Base-by-base conservation (phyloP, 2,797 vertebrate genomes). In the Mico argentatus region DNA sequence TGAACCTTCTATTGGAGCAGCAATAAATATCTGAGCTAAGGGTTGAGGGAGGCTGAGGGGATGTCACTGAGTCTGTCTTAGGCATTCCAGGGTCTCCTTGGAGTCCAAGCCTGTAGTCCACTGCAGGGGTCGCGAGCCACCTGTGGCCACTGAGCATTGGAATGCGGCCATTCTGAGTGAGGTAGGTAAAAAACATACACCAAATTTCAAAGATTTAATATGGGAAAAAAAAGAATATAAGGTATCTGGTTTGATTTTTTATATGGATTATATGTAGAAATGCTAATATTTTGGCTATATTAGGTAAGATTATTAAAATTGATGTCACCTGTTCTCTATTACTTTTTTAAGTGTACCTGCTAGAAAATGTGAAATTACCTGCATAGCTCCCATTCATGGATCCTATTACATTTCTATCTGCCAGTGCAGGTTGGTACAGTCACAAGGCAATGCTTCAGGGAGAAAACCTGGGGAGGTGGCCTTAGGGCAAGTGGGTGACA, bases 261-360 rank as follows among this genome's bases (percentile, higher is more conserved):
- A 57, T 41, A 70, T 4, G 36, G 50, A 77, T 86, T 70, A 61
- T 17, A 82, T 13, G 7, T 91, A n/a, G 41, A 92, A 82, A 94
- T 50, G 50, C 30, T 93, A 80, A 30, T 55, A 73, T 52, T 84
- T 24, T 87, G 50, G 7, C n/a, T 64, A n/a, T 64, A 20, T 4
- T 50, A 6, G 4, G 17, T 80, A 90, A 91, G 85, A 19, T 82
- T 39, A 91, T 59, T 95, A 89, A 91, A 73, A 86, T 83, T 22
- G 91, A 75, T 41, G 15, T 83, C 67, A 95, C 46, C 19, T 59
- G 30, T 77, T 86, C 57, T 14, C 77, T 94, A 86, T 83, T 85
- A 55, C 15, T 77, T 95, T 94, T 79, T 30, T 75, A 12, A 75
- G n/a, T 44, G 17, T 64, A 26, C 12, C 44, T 41, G 33, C 44